A percentile compares a stretch with the other conserved stretches of the same genome.
These are phyloP conservation scores for Corvus cornix DNA, from an alignment of 2,113 vertebrate genomes.

Conservation along the genomic window DNA sequence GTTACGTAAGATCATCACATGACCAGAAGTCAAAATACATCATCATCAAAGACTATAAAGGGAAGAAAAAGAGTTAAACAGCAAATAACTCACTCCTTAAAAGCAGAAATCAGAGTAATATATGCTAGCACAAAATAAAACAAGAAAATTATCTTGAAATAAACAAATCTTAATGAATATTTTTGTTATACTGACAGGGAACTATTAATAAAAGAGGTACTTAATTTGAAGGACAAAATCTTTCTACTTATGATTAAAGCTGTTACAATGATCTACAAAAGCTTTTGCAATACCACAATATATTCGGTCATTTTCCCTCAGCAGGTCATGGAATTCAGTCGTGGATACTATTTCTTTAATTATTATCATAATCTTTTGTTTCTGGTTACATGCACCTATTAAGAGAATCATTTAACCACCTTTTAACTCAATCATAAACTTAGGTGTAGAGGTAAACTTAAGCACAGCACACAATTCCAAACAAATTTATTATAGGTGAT, in stretches of 20 bases:
- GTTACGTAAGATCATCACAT: background rate
- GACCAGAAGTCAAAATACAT: background rate
- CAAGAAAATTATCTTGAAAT: background rate
- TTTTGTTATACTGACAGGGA: background rate
- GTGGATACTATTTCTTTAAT: background rate
- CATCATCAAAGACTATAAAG: background rate
- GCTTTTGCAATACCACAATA: background rate
- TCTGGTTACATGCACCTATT: background rate
- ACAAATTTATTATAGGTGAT: background rate
- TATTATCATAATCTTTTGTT: background rate
- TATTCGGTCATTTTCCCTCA: background rate
- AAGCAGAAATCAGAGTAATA: background rate
- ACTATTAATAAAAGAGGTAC: background rate
- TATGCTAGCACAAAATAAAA: background rate
- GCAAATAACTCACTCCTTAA: background rate
- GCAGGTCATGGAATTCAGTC: background rate
- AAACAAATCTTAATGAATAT: background rate
- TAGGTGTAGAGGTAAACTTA: background rate
- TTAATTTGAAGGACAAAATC: constrained; percentile 7
- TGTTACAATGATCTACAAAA: background rate
- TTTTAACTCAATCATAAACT: background rate
- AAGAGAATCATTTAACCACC: background rate
- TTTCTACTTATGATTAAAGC: background rate
- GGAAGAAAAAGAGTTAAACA: background rate
- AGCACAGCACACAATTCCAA: background rate